Evolutionary conservation across 23 tunicate species (phyloP).

Genomic region (Ascidia mentula): DNA sequence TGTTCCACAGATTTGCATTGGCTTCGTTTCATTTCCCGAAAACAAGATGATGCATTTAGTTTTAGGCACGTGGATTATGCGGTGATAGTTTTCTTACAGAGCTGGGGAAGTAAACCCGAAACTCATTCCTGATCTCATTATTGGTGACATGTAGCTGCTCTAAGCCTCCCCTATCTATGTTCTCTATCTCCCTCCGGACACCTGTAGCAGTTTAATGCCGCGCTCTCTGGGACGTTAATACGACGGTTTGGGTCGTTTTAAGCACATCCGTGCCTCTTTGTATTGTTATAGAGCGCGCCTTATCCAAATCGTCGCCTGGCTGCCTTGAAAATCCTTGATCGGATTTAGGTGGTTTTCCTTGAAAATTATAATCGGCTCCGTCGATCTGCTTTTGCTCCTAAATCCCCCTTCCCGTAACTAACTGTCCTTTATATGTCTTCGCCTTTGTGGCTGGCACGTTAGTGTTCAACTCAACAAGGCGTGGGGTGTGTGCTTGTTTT

Average conservation of each 20-base stretch:
- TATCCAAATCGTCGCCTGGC: constrained; percentile 10
- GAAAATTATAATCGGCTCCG: constrained; percentile 12
- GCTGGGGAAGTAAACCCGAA: background rate
- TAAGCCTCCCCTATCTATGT: background rate
- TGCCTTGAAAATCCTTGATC: constrained; percentile 10
- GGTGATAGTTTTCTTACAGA: background rate
- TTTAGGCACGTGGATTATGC: no score
- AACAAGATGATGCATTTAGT: background rate
- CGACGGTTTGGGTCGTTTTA: background rate
- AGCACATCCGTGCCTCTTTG: background rate
- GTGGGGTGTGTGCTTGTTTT: background rate
- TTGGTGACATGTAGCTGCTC: background rate
- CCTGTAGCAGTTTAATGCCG: constrained; percentile 5
- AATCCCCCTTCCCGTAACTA: constrained; percentile 13
- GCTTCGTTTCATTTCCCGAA: no score
- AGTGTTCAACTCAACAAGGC: background rate
- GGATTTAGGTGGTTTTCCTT: constrained; percentile 12
- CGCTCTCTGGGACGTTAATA: constrained; percentile 11
- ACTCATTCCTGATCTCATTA: background rate
- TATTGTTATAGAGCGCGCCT: background rate
- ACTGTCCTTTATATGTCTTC: constrained; percentile 10
- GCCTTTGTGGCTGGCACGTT: background rate
- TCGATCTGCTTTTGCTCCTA: constrained; percentile 13
- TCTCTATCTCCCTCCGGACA: constrained; percentile 2
- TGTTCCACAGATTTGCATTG: background rate